These are phyloP conservation scores for Sebastiscus albofasciatus DNA, from an alignment of 2,797 vertebrate species.

Conservation along the genomic window DNA sequence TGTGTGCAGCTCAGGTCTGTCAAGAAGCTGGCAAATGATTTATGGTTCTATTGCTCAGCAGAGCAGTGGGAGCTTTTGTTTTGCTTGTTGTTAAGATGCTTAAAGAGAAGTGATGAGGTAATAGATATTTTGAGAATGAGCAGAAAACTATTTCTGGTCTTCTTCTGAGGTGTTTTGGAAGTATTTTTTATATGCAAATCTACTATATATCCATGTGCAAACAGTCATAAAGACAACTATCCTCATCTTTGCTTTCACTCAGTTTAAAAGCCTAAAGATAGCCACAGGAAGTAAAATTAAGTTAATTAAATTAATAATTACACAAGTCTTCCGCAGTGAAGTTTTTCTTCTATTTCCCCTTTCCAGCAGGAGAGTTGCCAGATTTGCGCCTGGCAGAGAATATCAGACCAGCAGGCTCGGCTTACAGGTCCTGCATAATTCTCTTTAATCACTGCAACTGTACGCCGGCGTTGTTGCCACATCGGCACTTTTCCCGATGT, in stretches of 20 bases:
- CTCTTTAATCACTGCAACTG: constrained; percentile 64
- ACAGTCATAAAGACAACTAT: background rate
- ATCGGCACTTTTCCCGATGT: constrained; percentile 14
- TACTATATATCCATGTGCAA: background rate
- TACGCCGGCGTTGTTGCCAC: constrained; percentile 29
- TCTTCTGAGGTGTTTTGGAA: background rate
- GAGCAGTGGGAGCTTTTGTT: background rate
- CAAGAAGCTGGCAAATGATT: constrained; percentile 2
- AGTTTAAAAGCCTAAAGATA: constrained; percentile 8
- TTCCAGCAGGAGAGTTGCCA: constrained; percentile 51
- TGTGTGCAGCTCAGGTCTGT: constrained; percentile 7
- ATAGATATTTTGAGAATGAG: constrained; percentile 33
- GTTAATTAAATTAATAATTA: constrained; percentile 48
- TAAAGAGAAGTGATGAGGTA: constrained; percentile 28
- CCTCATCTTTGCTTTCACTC: background rate
- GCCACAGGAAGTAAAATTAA: constrained; percentile 21
- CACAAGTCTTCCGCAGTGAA: constrained; percentile 34
- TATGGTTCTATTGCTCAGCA: constrained; percentile 2
- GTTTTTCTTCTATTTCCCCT: constrained; percentile 22
- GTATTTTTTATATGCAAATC: constrained; percentile 5
- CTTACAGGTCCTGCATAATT: constrained; percentile 68
- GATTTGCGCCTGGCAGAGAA: constrained; percentile 58
- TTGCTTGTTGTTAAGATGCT: background rate
- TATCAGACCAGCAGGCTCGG: constrained; percentile 45
- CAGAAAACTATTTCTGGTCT: constrained; percentile 22